A percentile compares a stretch with the other conserved stretches of the same genome.
These are phyloP conservation scores for Anarhynchus alexandrinus DNA, from an alignment of 2,113 vertebrate genomes.

Conservation along the genomic window DNA sequence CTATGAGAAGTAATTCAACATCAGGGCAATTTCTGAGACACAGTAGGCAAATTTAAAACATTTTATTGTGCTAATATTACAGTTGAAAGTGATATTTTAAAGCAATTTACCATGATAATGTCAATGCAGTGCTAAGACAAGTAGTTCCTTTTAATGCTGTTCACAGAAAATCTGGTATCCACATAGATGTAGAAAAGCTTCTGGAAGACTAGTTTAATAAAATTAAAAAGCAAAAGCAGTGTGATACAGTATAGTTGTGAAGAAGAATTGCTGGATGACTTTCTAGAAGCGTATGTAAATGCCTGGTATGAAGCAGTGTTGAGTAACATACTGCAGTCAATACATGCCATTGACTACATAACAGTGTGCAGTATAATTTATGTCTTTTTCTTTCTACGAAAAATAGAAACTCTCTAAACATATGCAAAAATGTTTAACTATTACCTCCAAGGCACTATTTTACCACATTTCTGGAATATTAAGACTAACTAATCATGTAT, in stretches of 20 bases:
- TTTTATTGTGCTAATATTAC: conserved; percentile 46
- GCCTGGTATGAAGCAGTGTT: background rate
- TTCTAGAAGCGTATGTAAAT: background rate
- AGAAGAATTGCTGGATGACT: background rate
- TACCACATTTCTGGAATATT: background rate
- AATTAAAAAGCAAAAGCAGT: background rate
- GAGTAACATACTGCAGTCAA: background rate
- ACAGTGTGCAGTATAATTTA: background rate
- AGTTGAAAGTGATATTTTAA: conserved; percentile 31
- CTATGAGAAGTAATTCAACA: conserved; percentile 37
- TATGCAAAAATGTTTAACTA: background rate
- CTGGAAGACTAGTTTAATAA: background rate
- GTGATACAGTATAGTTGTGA: background rate
- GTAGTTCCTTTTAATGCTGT: background rate
- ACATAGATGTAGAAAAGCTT: background rate
- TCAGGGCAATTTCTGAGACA: conserved; percentile 34
- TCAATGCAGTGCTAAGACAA: conserved; percentile 1
- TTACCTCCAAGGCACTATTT: conserved; percentile 5
- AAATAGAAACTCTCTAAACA: background rate
- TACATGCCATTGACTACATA: background rate
- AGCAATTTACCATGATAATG: conserved; percentile 11
- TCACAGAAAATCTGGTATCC: background rate
- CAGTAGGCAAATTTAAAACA: conserved; percentile 33
- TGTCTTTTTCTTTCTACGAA: background rate
- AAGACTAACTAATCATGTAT: background rate